A percentile compares a stretch with the other conserved stretches of the same genome.
Evolutionary conservation across 2,113 vertebrate genomes (phyloP).

Genomic region (Oenanthe oenanthe): DNA sequence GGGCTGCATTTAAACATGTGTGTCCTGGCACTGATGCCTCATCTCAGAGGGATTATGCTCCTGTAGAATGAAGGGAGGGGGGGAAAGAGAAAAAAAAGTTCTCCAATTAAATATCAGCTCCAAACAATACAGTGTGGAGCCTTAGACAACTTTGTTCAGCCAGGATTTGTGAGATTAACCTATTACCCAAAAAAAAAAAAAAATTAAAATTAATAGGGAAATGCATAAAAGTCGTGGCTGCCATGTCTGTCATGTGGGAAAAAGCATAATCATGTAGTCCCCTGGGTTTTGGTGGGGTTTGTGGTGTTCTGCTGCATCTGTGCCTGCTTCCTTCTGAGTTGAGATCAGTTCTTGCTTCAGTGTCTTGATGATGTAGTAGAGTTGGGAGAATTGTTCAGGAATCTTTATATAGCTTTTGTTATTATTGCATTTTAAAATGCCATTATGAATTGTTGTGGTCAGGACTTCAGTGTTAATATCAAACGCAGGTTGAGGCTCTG

Average conservation of each 20-base stretch:
- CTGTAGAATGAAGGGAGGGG: neutral
- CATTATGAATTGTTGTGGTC: neutral
- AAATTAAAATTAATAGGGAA: neutral
- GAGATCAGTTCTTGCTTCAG: accelerated
- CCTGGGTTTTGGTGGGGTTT: neutral
- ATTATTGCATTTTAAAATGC: neutral
- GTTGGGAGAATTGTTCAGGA: neutral
- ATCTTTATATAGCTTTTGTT: neutral
- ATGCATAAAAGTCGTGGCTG: neutral
- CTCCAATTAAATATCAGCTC: neutral
- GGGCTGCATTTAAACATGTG: neutral
- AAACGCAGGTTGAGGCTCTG: neutral
- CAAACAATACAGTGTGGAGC: neutral
- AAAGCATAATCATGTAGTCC: accelerated
- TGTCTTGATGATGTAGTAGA: neutral
- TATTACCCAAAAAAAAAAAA: neutral
- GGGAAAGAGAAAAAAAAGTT: neutral
- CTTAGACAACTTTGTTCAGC: neutral
- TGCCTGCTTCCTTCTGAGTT: neutral
- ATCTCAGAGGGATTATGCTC: neutral
- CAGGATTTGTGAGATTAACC: neutral
- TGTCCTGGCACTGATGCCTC: neutral
- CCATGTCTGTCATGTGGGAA: accelerated
- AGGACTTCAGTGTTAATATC: neutral
- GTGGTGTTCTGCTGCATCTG: neutral